Evolutionary conservation across 2,797 vertebrate species (phyloP), one percentile per base, ranked within the genome.

Genomic region (Acrocephalus scirpaceus): DNA sequence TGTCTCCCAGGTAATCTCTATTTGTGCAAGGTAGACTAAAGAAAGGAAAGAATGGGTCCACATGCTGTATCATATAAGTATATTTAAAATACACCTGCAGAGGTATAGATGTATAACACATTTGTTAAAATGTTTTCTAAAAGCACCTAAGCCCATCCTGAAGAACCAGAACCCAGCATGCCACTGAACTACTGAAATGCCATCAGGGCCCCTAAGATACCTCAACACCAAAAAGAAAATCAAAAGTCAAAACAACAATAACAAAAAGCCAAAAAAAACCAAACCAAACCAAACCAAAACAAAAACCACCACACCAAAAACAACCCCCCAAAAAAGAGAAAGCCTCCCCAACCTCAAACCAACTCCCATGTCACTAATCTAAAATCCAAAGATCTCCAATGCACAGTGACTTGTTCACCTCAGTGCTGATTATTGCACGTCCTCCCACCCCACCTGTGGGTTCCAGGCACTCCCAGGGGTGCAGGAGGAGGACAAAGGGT

Each of bases 201-300:
- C 65, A 30, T n/a, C 13, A 2, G 19, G 42, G 16, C 7, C 11
- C 10, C 8, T 11, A 13, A 27, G 11, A 57, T 61, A 69, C 10
- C 9, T 58, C 38, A 57, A 21, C 10, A 6, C 3, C 38, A 38
- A 53, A 75, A 73, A 15, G 36, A 54, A 54, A 69, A 4, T 3
- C 5, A 29, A 67, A 38, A 6, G 4, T 2, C 9, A 23, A n/a
- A 10, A 8, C 5, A 27, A 4, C 5, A 32, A 25, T 6, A 29
- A 14, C 9, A 22, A 14, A 11, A 42, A n/a, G 0, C 2, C 0
- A 12, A 34, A 29, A 38, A 15, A 9, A 53, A n/a, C n/a, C n/a
- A 25, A 1, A 11, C 17, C 18, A 51, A 4, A 22, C 6, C 16
- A 6, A 13, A 22, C 12, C 12, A 32, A 62, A 44, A 25, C n/a